Percentiles rank a stretch among this genome's conserved stretches.
Evolutionary conservation across 2,888 invertebrate genomes (phyloP).

Genomic region (Boloria euphrosyne): DNA sequence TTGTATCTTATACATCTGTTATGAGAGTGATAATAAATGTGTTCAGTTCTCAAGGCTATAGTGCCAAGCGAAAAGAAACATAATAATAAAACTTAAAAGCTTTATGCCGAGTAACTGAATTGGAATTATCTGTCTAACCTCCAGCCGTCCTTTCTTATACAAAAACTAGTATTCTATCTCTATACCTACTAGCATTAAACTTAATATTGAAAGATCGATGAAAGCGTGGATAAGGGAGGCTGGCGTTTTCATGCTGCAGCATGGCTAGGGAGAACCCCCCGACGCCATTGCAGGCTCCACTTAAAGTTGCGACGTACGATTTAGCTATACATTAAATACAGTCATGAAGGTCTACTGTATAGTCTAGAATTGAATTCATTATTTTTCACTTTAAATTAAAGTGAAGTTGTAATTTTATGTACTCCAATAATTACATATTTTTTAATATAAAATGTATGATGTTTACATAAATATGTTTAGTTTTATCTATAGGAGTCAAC

Average conservation of each 20-base stretch:
- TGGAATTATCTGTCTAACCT: background rate
- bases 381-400: background rate
- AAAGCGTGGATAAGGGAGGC: conserved; percentile 31
- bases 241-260: conserved; percentile 39
- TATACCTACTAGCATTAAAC: conserved; percentile 29
- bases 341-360: conserved; percentile 41
- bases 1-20: too few relatives aligned
- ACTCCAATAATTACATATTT: background rate
- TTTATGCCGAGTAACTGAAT: background rate
- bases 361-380: conserved; percentile 41
- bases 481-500: too few relatives aligned
- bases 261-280: conserved; percentile 44
- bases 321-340: conserved; percentile 48
- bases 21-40: too few relatives aligned
- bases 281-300: conserved; percentile 54
- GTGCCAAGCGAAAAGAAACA: too few relatives aligned
- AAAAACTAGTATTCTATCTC: conserved; percentile 13
- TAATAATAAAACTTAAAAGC: background rate
- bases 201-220: conserved; percentile 40
- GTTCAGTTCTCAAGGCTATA: too few relatives aligned
- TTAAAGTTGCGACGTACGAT: conserved; percentile 46
- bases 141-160: background rate
- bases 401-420: background rate
- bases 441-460: background rate
- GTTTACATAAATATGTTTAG: too few relatives aligned